phyloP scores from a whole-genome alignment of 2,113 vertebrate species.

The Hippocampus barbouri region DNA sequence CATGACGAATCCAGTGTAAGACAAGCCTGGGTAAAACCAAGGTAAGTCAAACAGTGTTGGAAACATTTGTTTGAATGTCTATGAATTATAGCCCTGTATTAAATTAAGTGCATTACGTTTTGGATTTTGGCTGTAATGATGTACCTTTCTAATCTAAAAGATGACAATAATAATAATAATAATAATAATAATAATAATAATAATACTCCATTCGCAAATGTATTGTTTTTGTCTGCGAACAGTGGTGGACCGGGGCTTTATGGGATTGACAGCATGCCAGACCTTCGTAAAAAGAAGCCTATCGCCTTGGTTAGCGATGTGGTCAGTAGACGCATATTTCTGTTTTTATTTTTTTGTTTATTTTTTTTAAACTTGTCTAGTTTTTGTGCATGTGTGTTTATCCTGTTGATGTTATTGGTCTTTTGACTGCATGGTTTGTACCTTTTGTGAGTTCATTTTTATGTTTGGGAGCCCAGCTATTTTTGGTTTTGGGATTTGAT shows the following conservation, averaged over 20 bases:
- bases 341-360: background rate
- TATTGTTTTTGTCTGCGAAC: conserved; percentile 9
- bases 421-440: background rate
- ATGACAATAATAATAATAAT: background rate
- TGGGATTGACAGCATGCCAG: conserved; percentile 98
- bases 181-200: background rate
- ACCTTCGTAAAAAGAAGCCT: conserved; percentile 93
- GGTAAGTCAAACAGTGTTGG: conserved; percentile 73
- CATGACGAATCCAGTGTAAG: conserved; percentile 72
- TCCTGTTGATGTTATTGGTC: conserved; percentile 14
- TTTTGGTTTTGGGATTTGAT: conserved; percentile 26
- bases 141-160: background rate
- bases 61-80: background rate
- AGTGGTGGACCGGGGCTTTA: conserved; percentile 89
- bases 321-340: conserved; percentile 75
- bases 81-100: background rate
- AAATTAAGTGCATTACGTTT: background rate
- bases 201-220: background rate
- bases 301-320: conserved; percentile 94
- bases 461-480: conserved; percentile 20
- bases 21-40: conserved; percentile 86
- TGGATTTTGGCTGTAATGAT: background rate
- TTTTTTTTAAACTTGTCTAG: too few species aligned
- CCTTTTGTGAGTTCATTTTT: conserved; percentile 15
- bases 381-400: conserved; percentile 3